Percentiles rank a stretch among this genome's conserved stretches.
phyloP scores from a whole-genome alignment of 2,797 vertebrate genomes.

The Urocyon cinereoargenteus region DNA sequence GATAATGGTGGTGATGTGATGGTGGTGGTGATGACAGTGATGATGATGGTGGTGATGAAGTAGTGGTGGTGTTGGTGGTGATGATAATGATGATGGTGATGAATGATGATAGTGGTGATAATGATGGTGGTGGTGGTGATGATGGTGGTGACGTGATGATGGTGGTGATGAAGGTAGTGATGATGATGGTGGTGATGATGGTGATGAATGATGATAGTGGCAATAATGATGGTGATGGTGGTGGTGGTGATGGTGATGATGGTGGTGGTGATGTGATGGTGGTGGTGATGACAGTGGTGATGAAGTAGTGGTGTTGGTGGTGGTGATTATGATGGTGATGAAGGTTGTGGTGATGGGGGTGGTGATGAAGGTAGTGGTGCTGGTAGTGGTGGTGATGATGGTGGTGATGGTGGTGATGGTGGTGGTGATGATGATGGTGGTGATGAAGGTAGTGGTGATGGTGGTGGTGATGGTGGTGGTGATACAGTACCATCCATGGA shows the following conservation, averaged over 20 bases:
- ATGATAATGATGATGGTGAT: rapidly evolving
- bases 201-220: neutral
- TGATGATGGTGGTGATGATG: neutral
- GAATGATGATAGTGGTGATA: rapidly evolving
- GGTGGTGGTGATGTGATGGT: neutral
- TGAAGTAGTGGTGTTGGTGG: neutral
- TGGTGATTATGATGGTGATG: too few species aligned
- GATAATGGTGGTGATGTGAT: neutral
- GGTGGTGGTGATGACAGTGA: rapidly evolving
- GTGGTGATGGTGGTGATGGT: too few species aligned
- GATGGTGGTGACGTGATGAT: rapidly evolving
- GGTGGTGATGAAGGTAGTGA: too few species aligned
- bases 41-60: rapidly evolving
- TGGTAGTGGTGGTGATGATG: too few species aligned
- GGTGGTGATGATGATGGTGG: neutral
- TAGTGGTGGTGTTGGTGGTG: rapidly evolving
- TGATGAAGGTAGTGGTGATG: too few species aligned
- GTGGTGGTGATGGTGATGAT: too few species aligned
- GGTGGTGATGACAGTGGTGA: too few species aligned
- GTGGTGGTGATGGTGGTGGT: neutral
- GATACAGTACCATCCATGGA: neutral
- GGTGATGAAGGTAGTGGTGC: neutral
- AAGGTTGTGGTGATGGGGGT: too few species aligned
- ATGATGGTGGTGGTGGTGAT: rapidly evolving
- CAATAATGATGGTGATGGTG: too few species aligned